Evolutionary conservation across 2,797 vertebrate genomes (phyloP), one percentile per base, ranked within the genome.

Genomic region (Spinus olivaceus): DNA sequence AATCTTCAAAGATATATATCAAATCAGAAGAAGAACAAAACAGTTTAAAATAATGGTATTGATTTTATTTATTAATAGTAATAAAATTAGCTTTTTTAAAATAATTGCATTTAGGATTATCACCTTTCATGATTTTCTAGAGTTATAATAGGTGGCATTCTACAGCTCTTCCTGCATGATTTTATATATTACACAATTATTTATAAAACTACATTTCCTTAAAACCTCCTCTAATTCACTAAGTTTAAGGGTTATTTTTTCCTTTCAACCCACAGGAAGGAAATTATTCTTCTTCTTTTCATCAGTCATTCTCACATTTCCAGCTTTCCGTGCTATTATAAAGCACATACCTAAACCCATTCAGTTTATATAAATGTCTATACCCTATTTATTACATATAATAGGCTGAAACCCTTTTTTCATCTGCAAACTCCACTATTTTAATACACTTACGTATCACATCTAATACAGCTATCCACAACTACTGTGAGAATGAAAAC

Each of bases 21-120:
- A 94, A 97, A 97, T 93, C 80, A 96, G 65, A 91, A 96, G 78
- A n/a, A 73, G 32, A 49, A n/a, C 10, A 79, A 81, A 91, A 64
- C 8, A 25, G 21, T 53, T 56, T 79, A 41, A 86, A 92, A 87
- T 42, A 83, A 70, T 9, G 32, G 7, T 66, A 65, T 15, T 79
- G 5, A 25, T 35, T 81, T 79, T 65, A 57, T 85, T 84, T 72
- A 65, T 66, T 53, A 92, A 88, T 30, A 70, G 42, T 54, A 82
- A 88, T 46, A 37, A 89, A 87, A 90, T 37, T 27, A 22, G 3
- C 4, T 64, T 81, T 82, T 91, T n/a, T 4, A 8, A 94, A 92
- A 53, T 53, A 32, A 78, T 56, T 78, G 21, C 70, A 79, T 70
- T 89, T 64, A 72, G 39, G 24, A 76, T 49, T 8, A 87, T 41